These are phyloP conservation scores for Pristionchus maxplancki DNA, from an alignment of 2,888 invertebrate species.

Conservation along the genomic window DNA sequence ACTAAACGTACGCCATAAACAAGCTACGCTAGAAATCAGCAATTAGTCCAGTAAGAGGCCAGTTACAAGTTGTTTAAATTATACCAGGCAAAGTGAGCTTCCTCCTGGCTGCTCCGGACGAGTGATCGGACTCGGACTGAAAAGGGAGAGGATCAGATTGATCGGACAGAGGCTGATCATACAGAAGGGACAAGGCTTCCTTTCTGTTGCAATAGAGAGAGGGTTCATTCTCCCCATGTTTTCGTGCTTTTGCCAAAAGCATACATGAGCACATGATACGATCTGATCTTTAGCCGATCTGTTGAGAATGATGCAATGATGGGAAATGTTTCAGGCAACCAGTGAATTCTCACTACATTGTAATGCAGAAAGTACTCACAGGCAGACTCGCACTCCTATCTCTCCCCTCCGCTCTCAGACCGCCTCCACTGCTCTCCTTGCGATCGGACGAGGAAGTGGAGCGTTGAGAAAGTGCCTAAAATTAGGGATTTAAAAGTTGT, in stretches of 20 bases:
- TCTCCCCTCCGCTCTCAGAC: not conserved
- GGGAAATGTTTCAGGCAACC: too few species aligned
- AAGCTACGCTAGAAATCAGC: too few species aligned
- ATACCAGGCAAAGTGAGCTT: slow-evolving; percentile 42
- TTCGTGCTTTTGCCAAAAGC: not conserved
- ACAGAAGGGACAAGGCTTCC: not conserved
- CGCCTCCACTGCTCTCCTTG: not conserved
- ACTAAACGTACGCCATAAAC: too few species aligned
- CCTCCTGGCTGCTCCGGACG: not conserved
- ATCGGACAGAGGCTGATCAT: not conserved
- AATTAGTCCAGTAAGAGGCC: too few species aligned
- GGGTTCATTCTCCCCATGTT: not conserved
- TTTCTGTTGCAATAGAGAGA: not conserved
- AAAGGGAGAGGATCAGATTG: not conserved
- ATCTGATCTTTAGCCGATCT: not conserved
- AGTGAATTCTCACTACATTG: too few species aligned
- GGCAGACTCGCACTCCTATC: slow-evolving; percentile 18
- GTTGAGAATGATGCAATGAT: not conserved
- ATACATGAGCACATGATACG: not conserved
- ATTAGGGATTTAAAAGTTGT: not conserved
- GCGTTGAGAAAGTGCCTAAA: not conserved
- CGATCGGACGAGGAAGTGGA: not conserved
- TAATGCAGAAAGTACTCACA: not conserved
- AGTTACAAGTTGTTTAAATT: too few species aligned
- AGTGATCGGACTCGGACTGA: slow-evolving; percentile 46